Evolutionary conservation across 2,888 invertebrate species (phyloP), one percentile per base, ranked within the genome.

Genomic region (Peribatodes rhomboidaria): DNA sequence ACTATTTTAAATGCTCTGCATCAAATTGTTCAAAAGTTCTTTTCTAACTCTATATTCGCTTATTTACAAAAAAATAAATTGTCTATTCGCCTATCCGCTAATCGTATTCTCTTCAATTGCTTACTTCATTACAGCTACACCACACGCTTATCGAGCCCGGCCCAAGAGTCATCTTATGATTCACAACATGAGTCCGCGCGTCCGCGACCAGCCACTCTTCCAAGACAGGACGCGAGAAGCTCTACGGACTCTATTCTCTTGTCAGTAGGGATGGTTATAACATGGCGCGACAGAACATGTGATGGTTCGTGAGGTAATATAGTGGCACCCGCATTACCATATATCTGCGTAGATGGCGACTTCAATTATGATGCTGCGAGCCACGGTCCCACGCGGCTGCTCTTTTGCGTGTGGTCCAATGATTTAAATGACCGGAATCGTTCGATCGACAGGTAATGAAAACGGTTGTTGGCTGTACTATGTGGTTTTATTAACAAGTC

Each of bases 271-370:
- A 9, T 31, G 16, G 14, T 59, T 62, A 59, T 71, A 20, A 14
- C 27, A 39, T 41, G 16, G 11, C 13, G 20, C 35, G 1, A 46
- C 46, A 41, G 49, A 33, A 27, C 20, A 52, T 44, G 39, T 10
- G 57, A 46, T 63, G 66, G 64, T 58, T 65, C 62, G 60, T 69
- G 65, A 70, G 64, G 63, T 73, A 70, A 77, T 79, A 72, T 75
- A 69, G 67, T 67, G 62, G 62, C 65, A 76, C 67, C 71, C 65
- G 76, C 78, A 83, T 86, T 85, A 82, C 79, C 82, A 86, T 85
- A 87, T 82, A 83, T 82, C 79, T 80, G 80, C 81, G 84, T 84
- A 85, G 82, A 83, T 82, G 79, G 80, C 76, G 72, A 74, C 79
- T 78, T 82, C 85, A 86, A 89, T 88, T 87, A 88, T 83, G 83